These are phyloP conservation scores for Tokudaia tokunoshimensis DNA, from an alignment of 2,797 vertebrate species.

Conservation along the genomic window DNA sequence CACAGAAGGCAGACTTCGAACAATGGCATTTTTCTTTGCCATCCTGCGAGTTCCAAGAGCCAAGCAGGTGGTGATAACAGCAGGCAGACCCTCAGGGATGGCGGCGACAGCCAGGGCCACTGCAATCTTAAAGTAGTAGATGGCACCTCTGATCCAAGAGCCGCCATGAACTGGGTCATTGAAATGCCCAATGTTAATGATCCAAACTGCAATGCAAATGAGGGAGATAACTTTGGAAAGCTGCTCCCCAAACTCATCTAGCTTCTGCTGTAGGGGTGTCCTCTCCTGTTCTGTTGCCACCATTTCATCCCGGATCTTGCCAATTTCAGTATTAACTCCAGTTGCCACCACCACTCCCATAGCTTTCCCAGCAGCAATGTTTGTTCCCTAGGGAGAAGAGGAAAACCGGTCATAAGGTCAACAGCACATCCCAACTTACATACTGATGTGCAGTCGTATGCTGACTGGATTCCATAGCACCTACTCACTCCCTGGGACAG, in stretches of 20 bases:
- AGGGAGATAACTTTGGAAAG: conserved; percentile 98
- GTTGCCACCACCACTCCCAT: conserved; percentile 96
- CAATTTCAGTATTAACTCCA: conserved; percentile 97
- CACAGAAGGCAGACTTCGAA: conserved; percentile 97
- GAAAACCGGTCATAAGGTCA: not conserved
- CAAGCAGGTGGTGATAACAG: conserved; percentile 98
- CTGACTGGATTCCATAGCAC: not conserved
- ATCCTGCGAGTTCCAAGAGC: conserved; percentile 97
- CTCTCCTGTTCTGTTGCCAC: conserved; percentile 97
- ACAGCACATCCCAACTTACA: not conserved
- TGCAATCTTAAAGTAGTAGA: conserved; percentile 99
- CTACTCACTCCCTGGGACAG: not conserved
- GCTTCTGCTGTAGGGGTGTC: conserved; percentile 97
- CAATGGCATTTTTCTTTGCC: conserved; percentile 99
- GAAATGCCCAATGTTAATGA: conserved; percentile 99
- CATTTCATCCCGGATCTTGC: conserved; percentile 99
- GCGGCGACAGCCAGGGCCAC: conserved; percentile 97
- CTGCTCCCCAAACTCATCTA: conserved; percentile 98
- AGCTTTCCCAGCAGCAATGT: conserved; percentile 97
- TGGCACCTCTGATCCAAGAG: conserved; percentile 98
- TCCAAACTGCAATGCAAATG: conserved; percentile 98
- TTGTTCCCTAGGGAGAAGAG: conserved; percentile 92
- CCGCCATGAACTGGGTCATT: conserved; percentile 98
- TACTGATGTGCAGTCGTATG: not conserved
- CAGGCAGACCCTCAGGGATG: conserved; percentile 97